phyloP scores from a whole-genome alignment of 2,888 invertebrate genomes.

The Synergus umbraculus region DNA sequence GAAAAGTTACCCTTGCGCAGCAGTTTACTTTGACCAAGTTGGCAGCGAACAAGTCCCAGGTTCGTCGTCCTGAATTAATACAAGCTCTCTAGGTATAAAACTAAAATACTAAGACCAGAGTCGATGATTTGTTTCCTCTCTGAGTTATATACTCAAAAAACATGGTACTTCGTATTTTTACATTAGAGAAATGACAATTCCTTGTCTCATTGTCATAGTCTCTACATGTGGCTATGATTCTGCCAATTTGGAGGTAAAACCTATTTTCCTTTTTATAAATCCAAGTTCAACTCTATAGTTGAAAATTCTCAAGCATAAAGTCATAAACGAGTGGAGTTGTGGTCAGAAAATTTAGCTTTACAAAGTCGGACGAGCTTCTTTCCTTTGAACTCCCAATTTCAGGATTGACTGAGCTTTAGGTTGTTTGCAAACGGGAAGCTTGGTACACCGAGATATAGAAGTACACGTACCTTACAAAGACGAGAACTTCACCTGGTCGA shows the following conservation, averaged over 20 bases:
- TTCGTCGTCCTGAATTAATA: conserved; percentile 15
- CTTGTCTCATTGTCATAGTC: no score
- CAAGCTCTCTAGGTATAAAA: conserved; percentile 7
- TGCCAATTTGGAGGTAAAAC: no score
- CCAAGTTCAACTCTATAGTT: not conserved
- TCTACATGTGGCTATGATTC: no score
- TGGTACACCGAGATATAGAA: conserved; percentile 21
- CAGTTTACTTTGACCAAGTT: conserved; percentile 21
- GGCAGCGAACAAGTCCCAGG: conserved; percentile 26
- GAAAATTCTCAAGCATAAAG: conserved; percentile 5
- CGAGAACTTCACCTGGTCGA: conserved; percentile 24
- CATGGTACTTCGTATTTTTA: no score
- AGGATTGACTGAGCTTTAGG: conserved; percentile 57
- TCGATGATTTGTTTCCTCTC: no score
- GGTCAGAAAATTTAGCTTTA: conserved; percentile 20
- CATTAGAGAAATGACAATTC: no score
- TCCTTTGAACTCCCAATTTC: conserved; percentile 58
- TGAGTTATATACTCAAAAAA: no score
- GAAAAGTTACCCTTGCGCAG: conserved; percentile 21
- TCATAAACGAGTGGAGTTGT: conserved; percentile 16
- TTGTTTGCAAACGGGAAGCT: conserved; percentile 7
- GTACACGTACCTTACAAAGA: conserved; percentile 27
- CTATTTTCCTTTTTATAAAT: not conserved
- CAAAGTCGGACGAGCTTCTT: conserved; percentile 23
- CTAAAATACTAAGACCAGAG: not conserved